phyloP scores from a whole-genome alignment of 2,113 vertebrate genomes.

The Myxocyprinus asiaticus region DNA sequence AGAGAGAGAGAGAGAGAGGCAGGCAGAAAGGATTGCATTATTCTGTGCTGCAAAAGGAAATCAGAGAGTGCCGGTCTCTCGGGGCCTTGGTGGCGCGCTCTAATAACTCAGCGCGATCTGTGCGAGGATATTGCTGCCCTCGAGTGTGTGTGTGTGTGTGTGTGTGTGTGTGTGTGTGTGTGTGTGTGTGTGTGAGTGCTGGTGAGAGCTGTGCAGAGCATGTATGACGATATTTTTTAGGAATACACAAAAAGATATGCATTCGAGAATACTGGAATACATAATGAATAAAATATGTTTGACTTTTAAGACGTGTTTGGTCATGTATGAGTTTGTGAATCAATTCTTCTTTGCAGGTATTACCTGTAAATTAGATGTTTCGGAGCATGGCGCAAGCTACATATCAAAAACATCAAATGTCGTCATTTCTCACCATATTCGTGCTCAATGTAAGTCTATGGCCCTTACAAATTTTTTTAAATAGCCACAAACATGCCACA shows the following conservation, averaged over 20 bases:
- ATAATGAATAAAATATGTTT: conserved; percentile 17
- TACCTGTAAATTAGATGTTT: conserved; percentile 50
- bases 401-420: no score
- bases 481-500: no score
- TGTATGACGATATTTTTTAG: conserved; percentile 18
- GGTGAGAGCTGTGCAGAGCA: not conserved
- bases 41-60: conserved; percentile 60
- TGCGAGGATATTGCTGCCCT: conserved; percentile 52
- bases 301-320: conserved; percentile 12
- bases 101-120: conserved; percentile 52
- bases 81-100: conserved; percentile 51
- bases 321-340: conserved; percentile 4
- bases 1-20: conserved; percentile 36
- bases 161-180: conserved; percentile 12
- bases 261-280: conserved; percentile 21
- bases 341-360: conserved; percentile 29
- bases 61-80: conserved; percentile 57
- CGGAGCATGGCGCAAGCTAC: not conserved
- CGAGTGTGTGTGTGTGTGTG: conserved; percentile 18
- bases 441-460: no score
- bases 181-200: conserved; percentile 4
- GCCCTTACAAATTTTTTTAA: no score
- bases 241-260: conserved; percentile 6
- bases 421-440: no score
- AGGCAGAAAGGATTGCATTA: conserved; percentile 60